Evolutionary conservation across 2,888 invertebrate genomes (phyloP), one percentile per base, ranked within the genome.

Genomic region (Stictocephala bisonia): DNA sequence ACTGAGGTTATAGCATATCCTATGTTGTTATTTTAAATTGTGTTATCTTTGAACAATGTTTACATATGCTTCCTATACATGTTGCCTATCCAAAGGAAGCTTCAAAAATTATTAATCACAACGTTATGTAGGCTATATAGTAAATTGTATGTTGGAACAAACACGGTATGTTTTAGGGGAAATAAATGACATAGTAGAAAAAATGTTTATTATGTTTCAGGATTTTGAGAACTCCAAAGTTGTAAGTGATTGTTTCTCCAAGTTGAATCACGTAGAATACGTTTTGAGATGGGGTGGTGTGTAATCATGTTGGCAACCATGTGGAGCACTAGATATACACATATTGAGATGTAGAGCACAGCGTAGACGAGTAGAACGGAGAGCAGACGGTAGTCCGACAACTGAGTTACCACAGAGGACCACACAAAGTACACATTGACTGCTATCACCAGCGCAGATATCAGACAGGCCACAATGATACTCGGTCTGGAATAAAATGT

Each of bases 391-490:
- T 44, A 58, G 48, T 58, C 22, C 13, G 15, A 11, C 24, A 56
- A 24, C 7, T n/a, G 24, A 2, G 44, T 13, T 44, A 71, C 9
- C 11, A 41, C 69, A 9, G 56, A 58, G 3, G 56, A 44, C 22
- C 20, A 15, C 44, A 94, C 92, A 83, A 94, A 93, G 82, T 89
- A 94, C 75, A 93, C 86, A 83, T 95, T 95, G 79, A 95, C 94
- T 3, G 83, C 85, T 80, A 95, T 92, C 3, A 95, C 92, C 44
- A 91, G 82, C 6, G 90, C 81, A 11, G 93, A 90, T 29, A 95
- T 84, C 2, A 88, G 69, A 22, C 90, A 88, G 0, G 93, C 87
- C 29, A 91, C 84, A 22, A 91, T 84, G 85, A 91, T 92, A 83
- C 90, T 93, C 26, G 85, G 84, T 76, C 93, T 93, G 83, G 35